Base-by-base conservation (phyloP, 1,140 invertebrate species). In the Muscidifurax raptorellus region DNA sequence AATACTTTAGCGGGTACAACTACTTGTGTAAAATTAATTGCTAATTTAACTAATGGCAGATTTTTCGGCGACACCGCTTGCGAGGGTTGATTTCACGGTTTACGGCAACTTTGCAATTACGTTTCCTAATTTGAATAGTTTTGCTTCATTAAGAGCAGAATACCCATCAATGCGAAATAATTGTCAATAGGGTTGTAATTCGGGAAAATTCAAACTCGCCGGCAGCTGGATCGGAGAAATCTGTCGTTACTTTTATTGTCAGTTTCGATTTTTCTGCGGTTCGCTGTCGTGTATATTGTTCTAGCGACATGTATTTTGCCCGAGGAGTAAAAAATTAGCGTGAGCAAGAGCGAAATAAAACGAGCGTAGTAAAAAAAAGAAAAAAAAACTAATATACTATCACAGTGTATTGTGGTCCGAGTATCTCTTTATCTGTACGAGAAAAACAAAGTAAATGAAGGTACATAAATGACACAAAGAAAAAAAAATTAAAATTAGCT, bases 241-340 rank as follows among this genome's bases (percentile, higher is more conserved):
- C n/a, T 76, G 52, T 78, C n/a, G 40, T 52, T 83, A 78, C 13
- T 69, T 81, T 76, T 36, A 75, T 79, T 72, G 3, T 71, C 75
- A 85, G 64, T 80, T 66, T 76, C 28, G 64, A 64, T 75, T 69
- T 40, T 77, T 88, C 32, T 89, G 89, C 79, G 88, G 87, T 87
- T 85, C 86, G 88, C 87, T 89, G 44, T 89, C 87, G 88, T 87
- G 52, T 59, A 59, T 59, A 74, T 85, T 86, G 77, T 87, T 64
- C 10, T 25, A 59, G 67, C 75, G 40, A 83, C 44, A 67, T 59
- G 40, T 83, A 13, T 36, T 84, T 72, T 67, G 76, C 82, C 66
- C 82, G 76, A 84, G 76, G 75, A 84, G 82, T 84, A 79, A 78
- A n/a, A 74, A 74, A 36, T 30, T 32, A 36, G 9, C 52, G 85